Evolutionary conservation across 2,113 vertebrate species (phyloP).

Genomic region (Baryphthengus martii): DNA sequence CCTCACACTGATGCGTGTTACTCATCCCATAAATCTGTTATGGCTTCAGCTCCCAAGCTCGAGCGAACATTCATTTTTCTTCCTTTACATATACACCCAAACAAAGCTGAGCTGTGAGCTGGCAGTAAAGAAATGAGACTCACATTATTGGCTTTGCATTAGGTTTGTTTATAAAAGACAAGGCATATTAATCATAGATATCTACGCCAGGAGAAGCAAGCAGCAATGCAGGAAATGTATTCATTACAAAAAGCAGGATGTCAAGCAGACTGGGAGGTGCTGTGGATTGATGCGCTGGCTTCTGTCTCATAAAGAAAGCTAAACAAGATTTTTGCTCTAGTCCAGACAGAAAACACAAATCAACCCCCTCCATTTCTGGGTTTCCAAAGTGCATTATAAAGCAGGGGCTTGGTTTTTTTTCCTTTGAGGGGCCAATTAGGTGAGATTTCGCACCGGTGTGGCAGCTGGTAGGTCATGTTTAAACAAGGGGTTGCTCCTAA

Average conservation of each 20-base stretch:
- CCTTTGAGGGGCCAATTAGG: not conserved
- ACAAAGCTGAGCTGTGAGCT: slow-evolving; percentile 20
- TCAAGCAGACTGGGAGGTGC: slow-evolving; percentile 38
- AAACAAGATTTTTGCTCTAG: slow-evolving; percentile 13
- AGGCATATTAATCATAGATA: slow-evolving; percentile 69
- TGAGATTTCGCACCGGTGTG: not conserved
- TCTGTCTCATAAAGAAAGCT: not conserved
- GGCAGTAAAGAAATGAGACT: slow-evolving; percentile 55
- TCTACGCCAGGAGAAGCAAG: slow-evolving; percentile 21
- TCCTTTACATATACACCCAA: slow-evolving; percentile 11
- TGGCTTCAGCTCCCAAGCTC: slow-evolving; percentile 17
- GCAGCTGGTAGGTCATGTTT: not conserved
- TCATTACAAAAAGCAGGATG: slow-evolving; percentile 61
- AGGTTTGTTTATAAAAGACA: slow-evolving; percentile 73
- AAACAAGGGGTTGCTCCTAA: not conserved
- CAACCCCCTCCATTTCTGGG: not conserved
- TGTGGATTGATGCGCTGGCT: slow-evolving; percentile 53
- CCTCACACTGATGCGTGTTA: not conserved
- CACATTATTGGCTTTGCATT: slow-evolving; percentile 70
- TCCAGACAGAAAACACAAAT: not conserved
- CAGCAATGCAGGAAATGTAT: slow-evolving; percentile 64
- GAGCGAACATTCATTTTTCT: slow-evolving; percentile 62
- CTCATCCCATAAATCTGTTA: slow-evolving; percentile 43
- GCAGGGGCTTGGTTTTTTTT: not conserved
- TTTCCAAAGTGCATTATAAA: not conserved